Evolutionary conservation across 1,140 invertebrate species (phyloP).

Genomic region (Apocrypta bakeri): DNA sequence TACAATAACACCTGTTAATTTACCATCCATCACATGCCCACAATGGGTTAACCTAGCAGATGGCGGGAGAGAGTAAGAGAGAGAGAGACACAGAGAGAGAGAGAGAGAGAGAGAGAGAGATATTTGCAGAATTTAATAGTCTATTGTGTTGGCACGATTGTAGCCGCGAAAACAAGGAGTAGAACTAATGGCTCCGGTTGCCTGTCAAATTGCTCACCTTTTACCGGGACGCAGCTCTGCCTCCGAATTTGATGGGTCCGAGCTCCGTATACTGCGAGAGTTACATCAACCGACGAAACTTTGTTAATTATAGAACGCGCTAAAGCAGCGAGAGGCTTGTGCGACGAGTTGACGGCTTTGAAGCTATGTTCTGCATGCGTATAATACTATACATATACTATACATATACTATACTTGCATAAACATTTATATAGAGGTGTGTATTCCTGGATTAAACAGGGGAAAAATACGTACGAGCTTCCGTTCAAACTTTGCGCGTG

Average conservation of each 20-base stretch:
- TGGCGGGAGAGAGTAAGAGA: too few species aligned
- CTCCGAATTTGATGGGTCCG: slow-evolving; percentile 23
- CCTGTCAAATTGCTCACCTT: slow-evolving; percentile 21
- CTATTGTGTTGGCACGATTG: neutral
- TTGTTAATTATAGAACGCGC: slow-evolving; percentile 39
- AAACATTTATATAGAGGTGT: too few species aligned
- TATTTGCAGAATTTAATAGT: slow-evolving; percentile 20
- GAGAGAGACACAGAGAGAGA: neutral
- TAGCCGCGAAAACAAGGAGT: slow-evolving; percentile 23
- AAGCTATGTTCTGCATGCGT: neutral
- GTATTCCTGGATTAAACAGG: too few species aligned
- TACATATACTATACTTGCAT: too few species aligned
- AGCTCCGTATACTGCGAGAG: neutral
- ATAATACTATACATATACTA: too few species aligned
- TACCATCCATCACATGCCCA: neutral
- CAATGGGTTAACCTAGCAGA: neutral
- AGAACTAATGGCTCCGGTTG: slow-evolving; percentile 16
- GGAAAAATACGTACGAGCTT: too few species aligned
- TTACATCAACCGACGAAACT: slow-evolving; percentile 30
- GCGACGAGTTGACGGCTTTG: neutral
- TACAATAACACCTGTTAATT: slow-evolving; percentile 11
- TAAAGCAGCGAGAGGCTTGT: neutral
- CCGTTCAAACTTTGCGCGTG: too few species aligned
- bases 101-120: neutral
- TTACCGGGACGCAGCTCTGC: neutral